Percentiles rank a stretch among this genome's conserved stretches.
Evolutionary conservation across 2,113 vertebrate species (phyloP).

Genomic region (Suricata suricatta): DNA sequence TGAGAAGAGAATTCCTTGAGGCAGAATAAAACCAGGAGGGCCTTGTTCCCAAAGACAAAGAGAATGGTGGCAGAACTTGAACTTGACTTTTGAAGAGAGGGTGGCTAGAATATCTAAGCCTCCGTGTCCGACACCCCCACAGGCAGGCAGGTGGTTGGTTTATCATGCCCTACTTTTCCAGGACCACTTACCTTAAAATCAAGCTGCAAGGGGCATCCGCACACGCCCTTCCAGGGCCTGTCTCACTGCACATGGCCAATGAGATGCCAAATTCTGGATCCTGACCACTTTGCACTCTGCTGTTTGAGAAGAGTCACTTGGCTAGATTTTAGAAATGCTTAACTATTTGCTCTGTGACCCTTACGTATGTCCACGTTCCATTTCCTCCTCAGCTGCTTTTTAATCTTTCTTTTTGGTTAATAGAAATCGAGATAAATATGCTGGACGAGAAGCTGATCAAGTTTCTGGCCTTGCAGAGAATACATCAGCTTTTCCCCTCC

Average conservation of each 20-base stretch:
- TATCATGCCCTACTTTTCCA: neutral
- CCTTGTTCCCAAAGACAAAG: neutral
- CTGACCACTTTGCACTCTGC: neutral
- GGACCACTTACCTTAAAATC: neutral
- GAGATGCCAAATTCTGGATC: neutral
- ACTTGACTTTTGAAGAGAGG: neutral
- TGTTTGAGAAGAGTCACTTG: neutral
- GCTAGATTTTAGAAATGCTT: slow-evolving; percentile 5
- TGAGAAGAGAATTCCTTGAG: slow-evolving; percentile 6
- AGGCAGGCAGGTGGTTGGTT: neutral
- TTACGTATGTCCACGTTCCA: slow-evolving; percentile 11
- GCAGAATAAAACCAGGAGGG: neutral
- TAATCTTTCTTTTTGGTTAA: slow-evolving; percentile 81
- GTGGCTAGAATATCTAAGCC: neutral
- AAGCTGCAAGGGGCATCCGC: neutral
- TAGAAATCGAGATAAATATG: slow-evolving; percentile 95
- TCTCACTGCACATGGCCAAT: neutral
- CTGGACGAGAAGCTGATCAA: slow-evolving; percentile 95
- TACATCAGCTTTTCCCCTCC: slow-evolving; percentile 95
- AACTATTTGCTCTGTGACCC: neutral
- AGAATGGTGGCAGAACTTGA: neutral
- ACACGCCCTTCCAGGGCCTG: neutral
- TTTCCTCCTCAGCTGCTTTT: slow-evolving; percentile 67
- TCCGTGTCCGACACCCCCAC: neutral
- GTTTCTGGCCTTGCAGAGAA: slow-evolving; percentile 97